Evolutionary conservation across 2,888 invertebrate genomes (phyloP), one percentile per base, ranked within the genome.

Genomic region (Gortyna flavago): DNA sequence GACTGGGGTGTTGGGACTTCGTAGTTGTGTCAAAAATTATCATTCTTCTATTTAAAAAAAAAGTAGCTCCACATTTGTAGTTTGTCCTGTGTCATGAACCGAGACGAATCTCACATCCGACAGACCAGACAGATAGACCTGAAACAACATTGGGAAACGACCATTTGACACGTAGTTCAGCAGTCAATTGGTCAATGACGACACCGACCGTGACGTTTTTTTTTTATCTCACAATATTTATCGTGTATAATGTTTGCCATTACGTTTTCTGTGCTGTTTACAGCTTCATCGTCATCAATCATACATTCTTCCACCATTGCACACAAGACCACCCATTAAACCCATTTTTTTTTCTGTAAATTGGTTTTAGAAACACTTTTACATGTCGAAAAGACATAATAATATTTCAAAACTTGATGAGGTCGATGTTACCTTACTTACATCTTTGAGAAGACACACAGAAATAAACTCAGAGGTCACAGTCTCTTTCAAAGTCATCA

Each of bases 1-100:
- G 8, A 79, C 67, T 86, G 5, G 0, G 75, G 54, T 3, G n/a
- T 75, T 85, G 11, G 44, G 62, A 38, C 61, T 16, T 35, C 8
- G 1, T 38, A 0, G 0, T 21, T 32, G 1, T 38, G 51, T 66
- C 54, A 38, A 74, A 65, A 32, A n/a, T 13, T 13, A 4, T n/a
- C 5, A n/a, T 57, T 57, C 13, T 21, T 5, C 1, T 57, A 8
- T 13, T n/a, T 25, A 5, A 35, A 35, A 35, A 35, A n/a, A 57
- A 57, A n/a, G 57, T n/a, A n/a, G n/a, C 11, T 57, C 54, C 51
- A 51, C 21, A 21, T 8, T 51, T 51, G 7, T 51, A 51, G 21
- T 51, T 51, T 8, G 21, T 51, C 51, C 51, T 21, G 7, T 51
- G 21, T 21, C 7, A 21, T 21, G 18, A 51, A 51, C 21, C 3